Conservation (phyloP, 2,797 vertebrate genomes). For the Acanthurus lineatus region DNA sequence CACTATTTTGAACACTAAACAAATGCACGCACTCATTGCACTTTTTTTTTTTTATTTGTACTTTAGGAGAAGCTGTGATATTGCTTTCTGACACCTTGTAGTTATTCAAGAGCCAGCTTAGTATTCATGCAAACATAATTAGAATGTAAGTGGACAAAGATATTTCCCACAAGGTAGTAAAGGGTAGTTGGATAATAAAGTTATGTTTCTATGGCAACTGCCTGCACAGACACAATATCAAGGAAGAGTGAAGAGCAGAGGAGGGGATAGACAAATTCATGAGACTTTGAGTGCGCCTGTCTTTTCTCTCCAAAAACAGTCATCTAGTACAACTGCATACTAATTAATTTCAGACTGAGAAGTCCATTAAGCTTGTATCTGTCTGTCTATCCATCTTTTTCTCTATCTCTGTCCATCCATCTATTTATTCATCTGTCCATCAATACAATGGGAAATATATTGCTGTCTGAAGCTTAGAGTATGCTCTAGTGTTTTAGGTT, state of each 20-base stretch:
- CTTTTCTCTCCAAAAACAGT: constrained; percentile 37
- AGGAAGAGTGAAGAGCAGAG: constrained; percentile 55
- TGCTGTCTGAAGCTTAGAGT: background rate
- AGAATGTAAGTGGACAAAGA: constrained; percentile 73
- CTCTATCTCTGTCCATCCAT: background rate
- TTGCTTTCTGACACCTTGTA: constrained; percentile 59
- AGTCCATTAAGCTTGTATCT: constrained; percentile 15
- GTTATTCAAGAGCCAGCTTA: constrained; percentile 65
- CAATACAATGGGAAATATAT: background rate
- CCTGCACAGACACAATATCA: constrained; percentile 63
- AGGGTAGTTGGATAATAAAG: constrained; percentile 80
- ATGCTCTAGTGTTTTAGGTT: background rate
- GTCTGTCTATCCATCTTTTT: background rate
- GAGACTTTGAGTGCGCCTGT: constrained; percentile 34
- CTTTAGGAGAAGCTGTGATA: constrained; percentile 47
- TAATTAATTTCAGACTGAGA: constrained; percentile 18
- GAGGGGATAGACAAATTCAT: constrained; percentile 57
- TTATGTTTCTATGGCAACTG: constrained; percentile 84
- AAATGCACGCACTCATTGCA: background rate
- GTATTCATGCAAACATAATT: constrained; percentile 77
- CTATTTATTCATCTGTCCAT: background rate
- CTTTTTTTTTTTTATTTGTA: constrained; percentile 12
- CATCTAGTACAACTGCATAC: constrained; percentile 13
- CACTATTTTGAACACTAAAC: constrained; percentile 1
- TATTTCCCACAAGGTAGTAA: constrained; percentile 79